Percentiles rank a stretch among this genome's conserved stretches.
phyloP scores from a whole-genome alignment of 2,888 invertebrate species.

The Caradrina kadenii region DNA sequence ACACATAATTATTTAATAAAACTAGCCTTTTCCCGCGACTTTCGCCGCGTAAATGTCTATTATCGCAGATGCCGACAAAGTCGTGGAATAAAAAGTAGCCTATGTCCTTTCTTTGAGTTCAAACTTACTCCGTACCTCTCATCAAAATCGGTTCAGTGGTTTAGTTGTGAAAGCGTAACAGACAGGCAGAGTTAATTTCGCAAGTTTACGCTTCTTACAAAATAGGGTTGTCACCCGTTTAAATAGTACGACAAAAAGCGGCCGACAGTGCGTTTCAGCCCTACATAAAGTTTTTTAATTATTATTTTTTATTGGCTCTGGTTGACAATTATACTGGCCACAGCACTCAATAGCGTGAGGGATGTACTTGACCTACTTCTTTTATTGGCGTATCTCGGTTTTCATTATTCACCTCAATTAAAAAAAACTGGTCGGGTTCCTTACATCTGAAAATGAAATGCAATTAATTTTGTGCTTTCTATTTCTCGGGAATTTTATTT shows the following conservation, averaged over 20 bases:
- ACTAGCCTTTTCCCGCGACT: not conserved
- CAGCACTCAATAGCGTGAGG: slow-evolving; percentile 21
- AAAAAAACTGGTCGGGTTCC: slow-evolving; percentile 18
- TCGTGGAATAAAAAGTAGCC: too few relatives aligned
- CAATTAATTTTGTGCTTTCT: slow-evolving; percentile 5
- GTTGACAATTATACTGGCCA: slow-evolving; percentile 48
- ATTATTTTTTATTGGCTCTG: slow-evolving; percentile 53
- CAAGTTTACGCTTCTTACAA: not conserved
- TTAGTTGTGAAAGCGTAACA: too few relatives aligned
- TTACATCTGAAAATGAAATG: slow-evolving; percentile 9
- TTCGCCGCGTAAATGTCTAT: too few relatives aligned
- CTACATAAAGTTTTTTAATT: slow-evolving; percentile 52
- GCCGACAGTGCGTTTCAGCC: slow-evolving; percentile 5
- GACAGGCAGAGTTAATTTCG: not conserved
- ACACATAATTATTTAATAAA: not conserved
- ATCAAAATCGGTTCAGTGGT: too few relatives aligned
- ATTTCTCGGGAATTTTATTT: slow-evolving; percentile 5
- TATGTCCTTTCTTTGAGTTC: too few relatives aligned
- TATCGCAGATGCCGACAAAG: too few relatives aligned
- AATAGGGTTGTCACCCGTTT: not conserved
- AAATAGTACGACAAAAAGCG: slow-evolving; percentile 1
- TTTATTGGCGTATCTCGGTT: slow-evolving; percentile 42
- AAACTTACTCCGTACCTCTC: too few relatives aligned
- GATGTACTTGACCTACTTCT: slow-evolving; percentile 59
- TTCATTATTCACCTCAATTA: slow-evolving; percentile 22